phyloP scores from a whole-genome alignment of 2,113 vertebrate genomes.

The Mastomys natalensis region DNA sequence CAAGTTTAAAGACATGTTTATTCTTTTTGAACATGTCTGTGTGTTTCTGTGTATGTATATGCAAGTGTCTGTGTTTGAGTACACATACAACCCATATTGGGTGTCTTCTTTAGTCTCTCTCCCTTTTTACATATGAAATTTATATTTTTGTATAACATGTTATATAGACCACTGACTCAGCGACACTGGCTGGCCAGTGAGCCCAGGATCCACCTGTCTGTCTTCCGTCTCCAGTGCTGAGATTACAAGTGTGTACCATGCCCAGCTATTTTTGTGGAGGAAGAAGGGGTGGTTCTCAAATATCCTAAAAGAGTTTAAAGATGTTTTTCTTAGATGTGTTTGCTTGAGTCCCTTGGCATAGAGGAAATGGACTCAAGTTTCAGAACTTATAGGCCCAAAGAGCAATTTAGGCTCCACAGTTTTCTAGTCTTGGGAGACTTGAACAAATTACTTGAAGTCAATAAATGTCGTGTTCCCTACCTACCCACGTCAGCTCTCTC shows the following conservation, averaged over 20 bases:
- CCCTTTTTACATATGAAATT: neutral
- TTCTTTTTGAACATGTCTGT: neutral
- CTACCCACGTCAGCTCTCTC: neutral
- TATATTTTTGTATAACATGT: too few species aligned
- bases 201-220: neutral
- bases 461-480: slow-evolving; percentile 5
- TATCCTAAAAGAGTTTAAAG: neutral
- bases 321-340: slow-evolving; percentile 49
- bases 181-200: too few species aligned
- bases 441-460: slow-evolving; percentile 63
- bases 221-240: neutral
- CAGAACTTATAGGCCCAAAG: neutral
- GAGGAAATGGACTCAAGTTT: slow-evolving; percentile 19
- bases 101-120: neutral
- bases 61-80: neutral
- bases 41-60: neutral
- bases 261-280: neutral
- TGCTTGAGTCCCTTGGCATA: neutral
- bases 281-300: too few species aligned
- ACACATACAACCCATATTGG: neutral
- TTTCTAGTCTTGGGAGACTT: slow-evolving; percentile 46
- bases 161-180: too few species aligned
- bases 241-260: neutral
- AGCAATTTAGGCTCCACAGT: neutral
- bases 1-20: neutral